Conservation (phyloP, 2,113 vertebrate species). For the Pitta sordida region DNA sequence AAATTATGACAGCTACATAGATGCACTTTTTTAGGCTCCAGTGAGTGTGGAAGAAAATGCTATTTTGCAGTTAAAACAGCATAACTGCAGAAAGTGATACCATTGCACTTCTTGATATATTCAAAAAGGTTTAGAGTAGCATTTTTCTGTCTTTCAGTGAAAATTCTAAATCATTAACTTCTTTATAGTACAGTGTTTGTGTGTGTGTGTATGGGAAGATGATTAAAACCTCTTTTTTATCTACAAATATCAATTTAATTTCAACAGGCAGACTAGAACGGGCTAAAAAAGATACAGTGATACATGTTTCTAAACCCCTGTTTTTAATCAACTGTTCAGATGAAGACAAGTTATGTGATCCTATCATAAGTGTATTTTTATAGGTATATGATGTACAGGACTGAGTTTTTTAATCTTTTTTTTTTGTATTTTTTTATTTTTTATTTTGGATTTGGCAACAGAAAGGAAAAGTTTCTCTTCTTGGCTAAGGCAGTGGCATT, state of each 20-base stretch:
- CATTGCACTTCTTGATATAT: not conserved
- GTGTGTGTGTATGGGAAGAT: not conserved
- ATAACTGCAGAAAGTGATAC: not conserved
- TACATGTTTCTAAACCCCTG: accelerated
- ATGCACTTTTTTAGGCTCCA: not conserved
- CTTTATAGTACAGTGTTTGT: not conserved
- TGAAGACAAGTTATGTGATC: not conserved
- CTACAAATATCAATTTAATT: not conserved
- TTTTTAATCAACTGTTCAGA: not conserved
- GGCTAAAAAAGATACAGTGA: not conserved
- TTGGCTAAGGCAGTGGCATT: not conserved
- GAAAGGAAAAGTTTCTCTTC: not conserved
- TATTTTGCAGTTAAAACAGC: not conserved
- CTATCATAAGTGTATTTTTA: not conserved
- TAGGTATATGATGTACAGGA: not conserved
- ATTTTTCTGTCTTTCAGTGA: not conserved
- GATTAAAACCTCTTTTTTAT: not conserved
- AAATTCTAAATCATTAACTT: not conserved
- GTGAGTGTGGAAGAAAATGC: not conserved
- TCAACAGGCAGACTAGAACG: not conserved
- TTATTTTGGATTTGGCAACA: not conserved
- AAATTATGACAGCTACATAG: not conserved
- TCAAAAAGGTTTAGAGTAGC: not conserved
- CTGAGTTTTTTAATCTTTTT: not conserved
- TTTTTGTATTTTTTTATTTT: not conserved